Conservation (phyloP, 2,888 invertebrate species). For the Acanthosoma haemorrhoidale region DNA sequence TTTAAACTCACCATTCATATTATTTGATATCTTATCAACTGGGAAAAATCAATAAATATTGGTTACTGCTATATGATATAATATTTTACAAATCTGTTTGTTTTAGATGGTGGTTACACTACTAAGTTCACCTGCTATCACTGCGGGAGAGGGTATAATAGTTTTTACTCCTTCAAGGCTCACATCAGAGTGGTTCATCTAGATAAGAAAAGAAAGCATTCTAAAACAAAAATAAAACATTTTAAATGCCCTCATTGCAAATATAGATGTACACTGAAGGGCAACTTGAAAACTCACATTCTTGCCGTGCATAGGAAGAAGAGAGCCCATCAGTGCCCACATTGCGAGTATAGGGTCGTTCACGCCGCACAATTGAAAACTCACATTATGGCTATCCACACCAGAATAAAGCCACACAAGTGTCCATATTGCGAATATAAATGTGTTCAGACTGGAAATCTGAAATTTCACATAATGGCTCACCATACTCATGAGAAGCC, state of each 20-base stretch:
- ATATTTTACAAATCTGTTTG: too few species aligned
- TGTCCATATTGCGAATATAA: neutral
- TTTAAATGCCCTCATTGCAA: constrained; percentile 13
- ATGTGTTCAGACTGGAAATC: neutral
- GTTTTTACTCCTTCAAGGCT: neutral
- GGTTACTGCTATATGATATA: too few species aligned
- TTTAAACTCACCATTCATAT: too few species aligned
- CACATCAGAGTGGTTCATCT: neutral
- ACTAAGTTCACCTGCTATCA: neutral
- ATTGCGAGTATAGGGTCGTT: neutral
- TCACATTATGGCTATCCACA: neutral
- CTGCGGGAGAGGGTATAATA: neutral
- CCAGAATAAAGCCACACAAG: neutral
- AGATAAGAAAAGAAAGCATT: neutral
- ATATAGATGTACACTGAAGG: neutral
- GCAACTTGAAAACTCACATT: constrained; percentile 5
- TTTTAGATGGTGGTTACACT: too few species aligned
- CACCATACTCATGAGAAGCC: neutral
- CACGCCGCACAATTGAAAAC: neutral
- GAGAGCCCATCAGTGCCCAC: neutral
- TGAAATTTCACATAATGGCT: neutral
- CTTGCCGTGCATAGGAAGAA: neutral
- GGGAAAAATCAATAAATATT: too few species aligned
- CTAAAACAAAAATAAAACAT: too few species aligned
- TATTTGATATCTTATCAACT: too few species aligned